Evolutionary conservation across 2,888 invertebrate species (phyloP).

Genomic region (Lasioglossum lativentre): DNA sequence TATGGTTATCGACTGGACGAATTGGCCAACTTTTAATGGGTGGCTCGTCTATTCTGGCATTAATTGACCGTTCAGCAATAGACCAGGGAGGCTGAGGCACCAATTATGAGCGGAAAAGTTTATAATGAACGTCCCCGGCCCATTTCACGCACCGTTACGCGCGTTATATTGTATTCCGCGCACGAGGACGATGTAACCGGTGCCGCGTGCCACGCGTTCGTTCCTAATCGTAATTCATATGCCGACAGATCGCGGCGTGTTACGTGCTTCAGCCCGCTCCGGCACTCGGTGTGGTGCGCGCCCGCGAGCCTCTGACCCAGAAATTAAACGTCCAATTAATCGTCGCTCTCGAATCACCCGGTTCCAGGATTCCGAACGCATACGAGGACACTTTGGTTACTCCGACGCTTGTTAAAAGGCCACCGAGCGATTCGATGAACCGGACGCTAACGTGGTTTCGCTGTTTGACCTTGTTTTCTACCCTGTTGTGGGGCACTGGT

Average conservation of each 20-base stretch:
- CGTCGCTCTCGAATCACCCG: background rate
- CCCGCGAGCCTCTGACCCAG: slow-evolving; percentile 14
- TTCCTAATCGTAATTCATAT: slow-evolving; percentile 68
- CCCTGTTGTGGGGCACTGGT: background rate
- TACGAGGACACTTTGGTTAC: background rate
- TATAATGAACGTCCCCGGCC: slow-evolving; percentile 54
- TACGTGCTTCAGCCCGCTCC: slow-evolving; percentile 29
- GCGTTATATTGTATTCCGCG: slow-evolving; percentile 54
- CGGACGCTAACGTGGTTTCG: background rate
- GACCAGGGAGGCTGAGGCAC: background rate
- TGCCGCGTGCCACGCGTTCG: slow-evolving; percentile 48
- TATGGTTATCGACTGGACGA: slow-evolving; percentile 8
- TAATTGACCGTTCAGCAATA: slow-evolving; percentile 46
- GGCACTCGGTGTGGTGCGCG: slow-evolving; percentile 12
- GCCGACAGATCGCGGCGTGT: slow-evolving; percentile 40
- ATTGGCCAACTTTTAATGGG: slow-evolving; percentile 43
- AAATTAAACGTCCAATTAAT: slow-evolving; percentile 27
- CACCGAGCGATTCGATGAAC: background rate
- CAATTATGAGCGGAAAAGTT: slow-evolving; percentile 61
- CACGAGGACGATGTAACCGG: slow-evolving; percentile 29
- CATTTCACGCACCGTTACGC: slow-evolving; percentile 60
- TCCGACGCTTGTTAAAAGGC: background rate
- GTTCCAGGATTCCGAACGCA: slow-evolving; percentile 1
- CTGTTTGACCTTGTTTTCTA: background rate
- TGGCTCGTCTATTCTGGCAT: background rate